Evolutionary conservation across 2,797 vertebrate genomes (phyloP), one percentile per base, ranked within the genome.

Genomic region (Telmatherina bonti): DNA sequence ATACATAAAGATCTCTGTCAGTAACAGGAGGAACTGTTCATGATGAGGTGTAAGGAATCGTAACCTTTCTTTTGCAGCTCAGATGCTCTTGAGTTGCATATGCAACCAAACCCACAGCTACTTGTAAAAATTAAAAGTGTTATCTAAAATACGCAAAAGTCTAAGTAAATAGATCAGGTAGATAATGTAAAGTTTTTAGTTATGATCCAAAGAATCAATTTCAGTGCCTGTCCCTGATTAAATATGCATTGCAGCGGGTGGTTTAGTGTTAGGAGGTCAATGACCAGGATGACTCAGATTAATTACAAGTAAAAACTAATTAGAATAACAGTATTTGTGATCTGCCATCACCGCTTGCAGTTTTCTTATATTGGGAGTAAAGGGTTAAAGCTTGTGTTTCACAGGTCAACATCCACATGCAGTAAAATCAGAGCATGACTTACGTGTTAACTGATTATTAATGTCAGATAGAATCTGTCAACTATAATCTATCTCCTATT

Each of bases 271-370:
- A 74, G 16, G 12, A 65, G 76, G 76, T 80, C 79, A 85, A 77
- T 70, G 62, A 65, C 45, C 52, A 52, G 53, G 62, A 54, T 8
- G 59, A 13, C 29, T 31, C 29, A 60, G 70, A 72, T 78, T 67
- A 86, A 82, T 85, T 47, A 65, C 24, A 38, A 80, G 35, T 62
- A 60, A 78, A 83, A 59, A 31, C 33, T 55, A 13, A 64, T 84
- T 52, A 76, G 12, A 73, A 59, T 51, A 33, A 61, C 36, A 62
- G 0, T 52, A 24, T 77, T 83, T 78, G 59, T 67, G 62, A 74
- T 75, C 27, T 66, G 24, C 67, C 27, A 62, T 56, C 1, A 59
- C 59, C 68, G 62, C 65, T 78, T 65, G 54, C 9, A 76, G 29
- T 72, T 70, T 70, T 74, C 41, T 71, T 79, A 3, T 59, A 80